These are phyloP conservation scores for Paratilapia polleni DNA, from an alignment of 2,113 vertebrate genomes.

Conservation along the genomic window DNA sequence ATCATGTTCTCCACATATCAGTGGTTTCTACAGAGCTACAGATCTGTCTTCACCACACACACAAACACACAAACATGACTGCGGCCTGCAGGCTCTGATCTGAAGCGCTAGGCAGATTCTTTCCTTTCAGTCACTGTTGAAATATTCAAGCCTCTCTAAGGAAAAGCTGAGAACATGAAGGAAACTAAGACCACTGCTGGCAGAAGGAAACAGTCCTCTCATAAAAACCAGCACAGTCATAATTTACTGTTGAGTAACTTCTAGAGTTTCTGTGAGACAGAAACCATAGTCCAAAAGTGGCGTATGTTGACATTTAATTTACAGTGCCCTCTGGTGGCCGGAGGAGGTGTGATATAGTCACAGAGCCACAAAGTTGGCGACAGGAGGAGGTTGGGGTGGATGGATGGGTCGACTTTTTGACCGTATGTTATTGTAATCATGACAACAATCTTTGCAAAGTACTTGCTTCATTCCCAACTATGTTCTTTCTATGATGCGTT, in stretches of 20 bases:
- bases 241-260: too few relatives aligned
- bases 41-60: neutral
- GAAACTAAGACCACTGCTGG: neutral
- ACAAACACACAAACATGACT: neutral
- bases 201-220: neutral
- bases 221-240: neutral
- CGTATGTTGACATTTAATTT: neutral
- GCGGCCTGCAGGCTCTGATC: neutral
- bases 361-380: too few relatives aligned
- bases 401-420: too few relatives aligned
- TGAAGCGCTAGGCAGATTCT: neutral
- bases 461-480: too few relatives aligned
- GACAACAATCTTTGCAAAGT: too few relatives aligned
- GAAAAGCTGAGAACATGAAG: slow-evolving; percentile 11
- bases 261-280: neutral
- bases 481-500: too few relatives aligned
- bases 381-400: too few relatives aligned
- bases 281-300: neutral
- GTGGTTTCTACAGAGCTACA: neutral
- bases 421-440: neutral
- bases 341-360: neutral
- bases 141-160: slow-evolving; percentile 22
- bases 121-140: neutral
- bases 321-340: neutral
- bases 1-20: neutral